A percentile compares a stretch with the other conserved stretches of the same genome.
These are phyloP conservation scores for Drosophila niveifrons DNA, from an alignment of 2,888 invertebrate genomes.

Conservation along the genomic window DNA sequence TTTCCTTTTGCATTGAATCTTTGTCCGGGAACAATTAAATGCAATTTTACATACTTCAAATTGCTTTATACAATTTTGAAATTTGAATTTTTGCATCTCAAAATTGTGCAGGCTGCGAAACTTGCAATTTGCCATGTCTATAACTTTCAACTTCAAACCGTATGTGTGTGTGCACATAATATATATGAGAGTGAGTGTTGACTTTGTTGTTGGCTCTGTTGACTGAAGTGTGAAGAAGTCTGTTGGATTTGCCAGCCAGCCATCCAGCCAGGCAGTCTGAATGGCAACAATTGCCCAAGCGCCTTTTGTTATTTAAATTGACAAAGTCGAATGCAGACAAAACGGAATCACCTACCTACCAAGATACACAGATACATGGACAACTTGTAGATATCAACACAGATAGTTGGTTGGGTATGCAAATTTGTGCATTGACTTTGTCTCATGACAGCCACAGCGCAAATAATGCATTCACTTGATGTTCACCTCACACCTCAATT, in stretches of 20 bases:
- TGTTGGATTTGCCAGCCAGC: conserved; percentile 42
- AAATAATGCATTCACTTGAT: conserved; percentile 48
- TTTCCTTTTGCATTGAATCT: conserved; percentile 63
- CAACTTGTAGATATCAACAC: conserved; percentile 3
- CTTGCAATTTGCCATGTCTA: conserved; percentile 12
- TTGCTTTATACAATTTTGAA: conserved; percentile 74
- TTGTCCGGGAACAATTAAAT: conserved; percentile 79
- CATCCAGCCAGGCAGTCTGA: conserved; percentile 8
- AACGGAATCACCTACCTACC: conserved; percentile 8
- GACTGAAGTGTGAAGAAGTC: conserved; percentile 74
- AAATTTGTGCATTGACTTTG: conserved; percentile 72
- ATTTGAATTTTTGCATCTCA: conserved; percentile 58
- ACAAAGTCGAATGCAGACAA: conserved; percentile 45
- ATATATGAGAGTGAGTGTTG: conserved; percentile 41
- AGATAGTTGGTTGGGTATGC: conserved; percentile 42
- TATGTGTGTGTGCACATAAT: conserved; percentile 23
- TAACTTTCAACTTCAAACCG: neutral
- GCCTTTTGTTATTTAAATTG: conserved; percentile 79
- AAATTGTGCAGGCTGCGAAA: conserved; percentile 7
- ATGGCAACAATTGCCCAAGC: conserved; percentile 75
- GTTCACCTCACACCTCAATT: conserved; percentile 10
- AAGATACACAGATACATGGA: conserved; percentile 29
- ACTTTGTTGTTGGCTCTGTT: conserved; percentile 41
- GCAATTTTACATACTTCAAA: conserved; percentile 80
- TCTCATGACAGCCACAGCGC: conserved; percentile 49